phyloP scores from a whole-genome alignment of 2,797 vertebrate genomes.

The Sparidentex hasta region DNA sequence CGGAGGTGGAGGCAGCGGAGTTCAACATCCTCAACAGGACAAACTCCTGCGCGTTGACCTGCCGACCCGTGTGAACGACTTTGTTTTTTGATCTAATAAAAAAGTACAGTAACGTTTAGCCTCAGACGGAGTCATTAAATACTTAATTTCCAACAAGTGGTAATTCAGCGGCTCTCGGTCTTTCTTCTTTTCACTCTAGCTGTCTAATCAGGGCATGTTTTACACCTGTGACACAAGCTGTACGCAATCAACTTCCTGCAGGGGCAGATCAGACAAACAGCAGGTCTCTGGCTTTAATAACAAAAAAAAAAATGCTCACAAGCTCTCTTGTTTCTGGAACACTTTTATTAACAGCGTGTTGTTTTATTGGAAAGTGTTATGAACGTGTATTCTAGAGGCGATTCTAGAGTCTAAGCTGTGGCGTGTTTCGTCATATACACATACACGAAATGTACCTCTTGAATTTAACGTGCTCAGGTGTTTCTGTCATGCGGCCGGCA shows the following conservation, averaged over 20 bases:
- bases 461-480: too few relatives aligned
- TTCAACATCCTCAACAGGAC: slow-evolving; percentile 18
- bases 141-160: not conserved
- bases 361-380: not conserved
- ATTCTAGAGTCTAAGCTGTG: too few relatives aligned
- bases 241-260: slow-evolving; percentile 38
- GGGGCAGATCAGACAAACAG: not conserved
- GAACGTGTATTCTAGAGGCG: too few relatives aligned
- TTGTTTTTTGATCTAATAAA: not conserved
- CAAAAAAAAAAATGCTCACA: slow-evolving; percentile 1
- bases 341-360: not conserved
- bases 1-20: slow-evolving; percentile 30
- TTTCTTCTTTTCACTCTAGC: slow-evolving; percentile 2
- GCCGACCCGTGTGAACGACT: slow-evolving; percentile 2
- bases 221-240: slow-evolving; percentile 8
- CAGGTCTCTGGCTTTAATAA: slow-evolving; percentile 7
- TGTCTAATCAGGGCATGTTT: slow-evolving; percentile 22
- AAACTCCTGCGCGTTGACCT: slow-evolving; percentile 9
- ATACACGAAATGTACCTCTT: too few relatives aligned
- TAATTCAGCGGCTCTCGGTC: slow-evolving; percentile 1
- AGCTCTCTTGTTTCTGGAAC: slow-evolving; percentile 23
- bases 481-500: too few relatives aligned
- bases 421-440: too few relatives aligned
- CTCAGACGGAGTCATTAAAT: not conserved
- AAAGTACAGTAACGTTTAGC: too few relatives aligned